Evolutionary conservation across 2,888 invertebrate species (phyloP).

Genomic region (Erpobdella octoculata): DNA sequence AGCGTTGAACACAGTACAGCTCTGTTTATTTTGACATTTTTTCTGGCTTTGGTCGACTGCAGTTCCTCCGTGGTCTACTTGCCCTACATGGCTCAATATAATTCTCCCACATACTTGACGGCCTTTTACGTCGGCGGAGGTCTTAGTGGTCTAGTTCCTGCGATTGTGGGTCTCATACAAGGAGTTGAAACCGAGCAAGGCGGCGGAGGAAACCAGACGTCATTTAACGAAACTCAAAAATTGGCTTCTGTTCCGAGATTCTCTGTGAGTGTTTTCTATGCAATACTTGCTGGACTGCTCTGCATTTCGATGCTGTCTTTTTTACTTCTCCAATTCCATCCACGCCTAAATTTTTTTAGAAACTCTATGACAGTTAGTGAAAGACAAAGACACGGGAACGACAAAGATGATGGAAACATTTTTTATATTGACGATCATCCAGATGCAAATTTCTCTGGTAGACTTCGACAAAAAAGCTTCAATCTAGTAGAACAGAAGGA

Average conservation of each 20-base stretch:
- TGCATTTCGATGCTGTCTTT: constrained; percentile 62
- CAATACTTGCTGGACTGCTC: constrained; percentile 62
- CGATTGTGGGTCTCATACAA: constrained; percentile 61
- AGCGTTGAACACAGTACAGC: constrained; percentile 49
- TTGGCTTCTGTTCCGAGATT: constrained; percentile 53
- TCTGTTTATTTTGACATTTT: constrained; percentile 62
- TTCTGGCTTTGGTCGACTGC: constrained; percentile 69
- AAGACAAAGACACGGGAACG: too few species aligned
- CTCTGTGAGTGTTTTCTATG: constrained; percentile 60
- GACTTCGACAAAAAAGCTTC: too few species aligned
- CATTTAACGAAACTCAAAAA: not conserved
- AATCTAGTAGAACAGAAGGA: too few species aligned
- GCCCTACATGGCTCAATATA: constrained; percentile 68
- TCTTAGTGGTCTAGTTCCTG: constrained; percentile 65
- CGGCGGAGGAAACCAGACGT: constrained; percentile 31
- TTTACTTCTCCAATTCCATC: constrained; percentile 56
- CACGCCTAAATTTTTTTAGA: too few species aligned
- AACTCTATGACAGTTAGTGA: too few species aligned
- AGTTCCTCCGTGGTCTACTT: constrained; percentile 78
- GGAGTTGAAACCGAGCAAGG: constrained; percentile 44
- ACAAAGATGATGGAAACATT: too few species aligned
- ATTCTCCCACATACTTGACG: constrained; percentile 63
- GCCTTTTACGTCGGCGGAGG: constrained; percentile 68
- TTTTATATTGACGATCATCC: too few species aligned
- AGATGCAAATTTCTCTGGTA: too few species aligned